A percentile compares a stretch with the other conserved stretches of the same genome.
phyloP scores from a whole-genome alignment of 1,140 invertebrate species.

The Atta texana region DNA sequence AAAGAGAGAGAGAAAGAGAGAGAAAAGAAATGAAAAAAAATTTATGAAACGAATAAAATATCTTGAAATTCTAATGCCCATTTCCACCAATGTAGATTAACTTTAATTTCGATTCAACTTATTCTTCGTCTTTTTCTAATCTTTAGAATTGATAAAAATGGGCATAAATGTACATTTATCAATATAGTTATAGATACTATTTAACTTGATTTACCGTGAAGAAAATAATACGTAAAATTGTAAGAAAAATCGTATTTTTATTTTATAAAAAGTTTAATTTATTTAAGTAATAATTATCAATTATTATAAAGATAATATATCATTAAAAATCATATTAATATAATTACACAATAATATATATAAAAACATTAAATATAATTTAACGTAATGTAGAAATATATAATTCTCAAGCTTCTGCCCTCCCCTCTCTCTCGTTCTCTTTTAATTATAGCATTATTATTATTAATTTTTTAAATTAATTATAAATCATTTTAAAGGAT shows the following conservation, averaged over 20 bases:
- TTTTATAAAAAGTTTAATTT: neutral
- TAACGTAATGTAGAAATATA: neutral
- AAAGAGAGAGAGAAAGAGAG: too few relatives aligned
- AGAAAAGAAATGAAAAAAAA: neutral
- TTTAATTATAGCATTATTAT: neutral
- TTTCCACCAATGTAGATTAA: too few relatives aligned
- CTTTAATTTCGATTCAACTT: too few relatives aligned
- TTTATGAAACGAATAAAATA: neutral
- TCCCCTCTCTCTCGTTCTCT: neutral
- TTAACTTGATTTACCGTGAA: neutral
- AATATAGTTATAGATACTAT: neutral
- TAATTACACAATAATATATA: neutral
- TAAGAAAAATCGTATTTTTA: neutral
- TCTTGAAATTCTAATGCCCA: neutral
- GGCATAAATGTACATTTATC: neutral
- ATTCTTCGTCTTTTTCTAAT: too few relatives aligned
- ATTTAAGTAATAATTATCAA: neutral
- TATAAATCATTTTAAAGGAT: neutral
- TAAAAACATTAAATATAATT: constrained; percentile 4
- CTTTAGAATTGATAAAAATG: too few relatives aligned
- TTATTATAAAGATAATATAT: neutral
- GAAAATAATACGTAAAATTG: neutral
- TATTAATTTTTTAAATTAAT: constrained; percentile 14
- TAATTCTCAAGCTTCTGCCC: neutral
- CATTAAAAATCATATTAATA: neutral